Conservation (phyloP, 2,888 invertebrate genomes). For the Chaetoderma sp. region DNA sequence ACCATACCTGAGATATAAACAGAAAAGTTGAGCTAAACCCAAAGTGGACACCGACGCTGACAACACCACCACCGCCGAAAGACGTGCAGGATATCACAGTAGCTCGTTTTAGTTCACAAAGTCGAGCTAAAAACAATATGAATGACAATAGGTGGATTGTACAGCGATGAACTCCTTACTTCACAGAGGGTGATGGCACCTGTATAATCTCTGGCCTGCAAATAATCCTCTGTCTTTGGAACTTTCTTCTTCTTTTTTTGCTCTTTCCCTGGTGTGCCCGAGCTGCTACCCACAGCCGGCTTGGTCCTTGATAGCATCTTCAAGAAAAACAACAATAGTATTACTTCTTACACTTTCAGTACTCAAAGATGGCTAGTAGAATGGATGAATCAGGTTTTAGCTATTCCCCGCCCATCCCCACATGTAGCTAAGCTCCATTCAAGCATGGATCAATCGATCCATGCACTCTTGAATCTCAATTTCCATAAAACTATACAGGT, state of each 20-base stretch:
- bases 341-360: background rate
- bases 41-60: no score
- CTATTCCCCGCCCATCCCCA: background rate
- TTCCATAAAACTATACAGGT: no score
- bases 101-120: background rate
- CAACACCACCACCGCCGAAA: no score
- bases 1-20: no score
- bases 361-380: background rate
- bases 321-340: slow-evolving; percentile 7
- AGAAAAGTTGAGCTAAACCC: no score
- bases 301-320: slow-evolving; percentile 70
- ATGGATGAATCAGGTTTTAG: background rate
- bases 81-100: no score
- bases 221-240: slow-evolving; percentile 88
- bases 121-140: background rate
- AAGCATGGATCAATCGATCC: background rate
- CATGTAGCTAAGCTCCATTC: background rate
- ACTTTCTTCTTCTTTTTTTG: slow-evolving; percentile 68
- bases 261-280: slow-evolving; percentile 54
- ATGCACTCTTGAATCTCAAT: no score
- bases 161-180: slow-evolving; percentile 72
- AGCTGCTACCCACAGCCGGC: slow-evolving; percentile 67
- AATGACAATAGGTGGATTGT: background rate
- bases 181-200: slow-evolving; percentile 94
- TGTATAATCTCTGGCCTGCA: slow-evolving; percentile 90